phyloP scores from a whole-genome alignment of 2,888 invertebrate genomes.

The Caenorhabditis sinica region DNA sequence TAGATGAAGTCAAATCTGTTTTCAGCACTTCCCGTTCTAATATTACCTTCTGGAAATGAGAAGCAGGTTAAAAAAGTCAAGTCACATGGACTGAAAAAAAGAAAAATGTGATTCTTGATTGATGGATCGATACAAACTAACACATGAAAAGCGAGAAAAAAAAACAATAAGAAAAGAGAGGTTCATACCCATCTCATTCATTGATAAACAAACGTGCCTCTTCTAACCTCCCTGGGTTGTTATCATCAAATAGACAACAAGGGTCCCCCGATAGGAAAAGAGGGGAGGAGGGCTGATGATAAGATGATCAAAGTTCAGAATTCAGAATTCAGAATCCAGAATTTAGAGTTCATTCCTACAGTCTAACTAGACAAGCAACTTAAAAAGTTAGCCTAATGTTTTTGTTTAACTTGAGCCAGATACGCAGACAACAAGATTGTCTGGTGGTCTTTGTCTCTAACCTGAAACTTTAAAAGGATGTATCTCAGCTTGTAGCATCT shows the following conservation, averaged over 20 bases:
- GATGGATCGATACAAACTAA: not conserved
- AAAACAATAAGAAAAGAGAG: no score
- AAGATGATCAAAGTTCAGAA: constrained; percentile 17
- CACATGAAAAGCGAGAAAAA: not conserved
- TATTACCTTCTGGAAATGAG: not conserved
- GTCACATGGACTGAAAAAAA: not conserved
- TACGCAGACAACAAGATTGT: not conserved
- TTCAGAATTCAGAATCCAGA: not conserved
- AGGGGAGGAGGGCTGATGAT: no score
- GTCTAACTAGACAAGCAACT: no score
- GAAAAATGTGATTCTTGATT: not conserved
- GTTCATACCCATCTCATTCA: no score
- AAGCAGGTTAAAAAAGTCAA: no score
- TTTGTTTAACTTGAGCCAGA: no score
- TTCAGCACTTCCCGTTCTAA: no score
- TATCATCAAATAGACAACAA: no score
- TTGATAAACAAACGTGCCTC: no score
- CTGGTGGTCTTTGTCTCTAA: not conserved
- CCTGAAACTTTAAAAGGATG: not conserved
- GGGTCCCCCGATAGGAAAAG: not conserved
- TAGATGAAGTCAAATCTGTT: no score
- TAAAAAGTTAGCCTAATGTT: no score
- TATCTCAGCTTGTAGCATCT: not conserved
- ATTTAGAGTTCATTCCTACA: not conserved
- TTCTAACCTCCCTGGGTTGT: not conserved